These are phyloP conservation scores for Desmophyllum pertusum DNA, from an alignment of 92 coral and sea anemone species.

Conservation along the genomic window DNA sequence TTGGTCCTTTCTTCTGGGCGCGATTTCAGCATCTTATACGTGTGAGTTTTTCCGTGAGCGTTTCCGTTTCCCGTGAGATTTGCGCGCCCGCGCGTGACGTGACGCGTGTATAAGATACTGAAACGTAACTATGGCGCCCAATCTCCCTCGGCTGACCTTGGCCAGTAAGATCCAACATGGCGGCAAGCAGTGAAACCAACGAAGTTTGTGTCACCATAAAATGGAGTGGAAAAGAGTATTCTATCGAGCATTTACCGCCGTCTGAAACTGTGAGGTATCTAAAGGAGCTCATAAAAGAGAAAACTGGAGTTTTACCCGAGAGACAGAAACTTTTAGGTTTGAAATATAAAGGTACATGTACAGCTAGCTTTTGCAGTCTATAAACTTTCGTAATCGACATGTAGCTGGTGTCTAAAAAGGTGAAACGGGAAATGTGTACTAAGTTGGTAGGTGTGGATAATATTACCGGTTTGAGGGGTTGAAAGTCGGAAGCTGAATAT, in stretches of 20 bases:
- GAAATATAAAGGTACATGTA: conserved; percentile 80
- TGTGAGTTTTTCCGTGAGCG: neutral
- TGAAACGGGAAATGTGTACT: too few species aligned
- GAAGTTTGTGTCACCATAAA: conserved; percentile 66
- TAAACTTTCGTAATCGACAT: too few species aligned
- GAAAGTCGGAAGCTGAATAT: too few species aligned
- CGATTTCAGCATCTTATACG: neutral
- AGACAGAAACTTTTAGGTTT: conserved; percentile 92
- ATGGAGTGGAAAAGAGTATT: conserved; percentile 97
- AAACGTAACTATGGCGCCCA: conserved; percentile 23
- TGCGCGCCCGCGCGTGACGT: conserved; percentile 11
- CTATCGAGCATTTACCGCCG: conserved; percentile 69
- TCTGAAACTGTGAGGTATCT: conserved; percentile 73
- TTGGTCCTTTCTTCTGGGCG: neutral
- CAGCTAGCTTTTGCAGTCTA: neutral
- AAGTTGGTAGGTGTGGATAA: too few species aligned
- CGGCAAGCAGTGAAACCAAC: conserved; percentile 26
- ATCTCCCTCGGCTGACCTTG: conserved; percentile 15
- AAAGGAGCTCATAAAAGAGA: conserved; percentile 75
- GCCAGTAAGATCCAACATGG: conserved; percentile 47
- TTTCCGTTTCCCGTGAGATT: neutral
- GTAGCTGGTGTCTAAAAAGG: too few species aligned
- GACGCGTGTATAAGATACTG: neutral
- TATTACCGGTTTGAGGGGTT: too few species aligned
- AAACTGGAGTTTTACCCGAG: conserved; percentile 94